These are phyloP conservation scores for Tolmerus cingulatus DNA, from an alignment of 2,888 invertebrate species.

Conservation along the genomic window DNA sequence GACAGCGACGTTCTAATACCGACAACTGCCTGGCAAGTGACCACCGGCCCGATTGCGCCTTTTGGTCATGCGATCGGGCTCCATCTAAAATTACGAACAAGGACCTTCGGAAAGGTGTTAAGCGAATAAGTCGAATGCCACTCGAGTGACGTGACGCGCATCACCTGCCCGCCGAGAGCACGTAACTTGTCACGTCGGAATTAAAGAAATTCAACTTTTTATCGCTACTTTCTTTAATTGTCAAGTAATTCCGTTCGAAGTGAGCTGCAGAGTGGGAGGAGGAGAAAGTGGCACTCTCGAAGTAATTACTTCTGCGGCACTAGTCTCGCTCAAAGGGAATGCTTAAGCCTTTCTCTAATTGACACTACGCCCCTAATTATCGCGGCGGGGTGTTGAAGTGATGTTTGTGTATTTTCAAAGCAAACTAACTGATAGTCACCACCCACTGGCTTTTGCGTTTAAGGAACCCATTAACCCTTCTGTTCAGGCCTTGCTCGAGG, in stretches of 20 bases:
- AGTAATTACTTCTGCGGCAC: conserved; percentile 14
- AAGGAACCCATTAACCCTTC: conserved; percentile 39
- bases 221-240: background rate
- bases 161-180: conserved; percentile 6
- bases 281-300: background rate
- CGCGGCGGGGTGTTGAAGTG: conserved; percentile 35
- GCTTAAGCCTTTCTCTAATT: conserved; percentile 35
- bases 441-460: conserved; percentile 22
- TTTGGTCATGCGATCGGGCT: background rate
- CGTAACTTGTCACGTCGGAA: background rate
- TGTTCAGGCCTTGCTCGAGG: background rate
- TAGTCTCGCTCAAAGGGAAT: conserved; percentile 27
- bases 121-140: background rate
- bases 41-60: background rate
- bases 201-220: background rate
- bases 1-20: background rate
- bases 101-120: background rate
- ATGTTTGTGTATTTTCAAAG: conserved; percentile 36
- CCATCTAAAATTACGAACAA: background rate
- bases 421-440: conserved; percentile 24
- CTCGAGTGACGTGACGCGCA: background rate
- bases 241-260: background rate
- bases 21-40: background rate
- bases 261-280: background rate
- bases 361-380: conserved; percentile 41